Evolutionary conservation across 2,888 invertebrate genomes (phyloP), one percentile per base, ranked within the genome.

Genomic region (Caenorhabditis drosophilae): DNA sequence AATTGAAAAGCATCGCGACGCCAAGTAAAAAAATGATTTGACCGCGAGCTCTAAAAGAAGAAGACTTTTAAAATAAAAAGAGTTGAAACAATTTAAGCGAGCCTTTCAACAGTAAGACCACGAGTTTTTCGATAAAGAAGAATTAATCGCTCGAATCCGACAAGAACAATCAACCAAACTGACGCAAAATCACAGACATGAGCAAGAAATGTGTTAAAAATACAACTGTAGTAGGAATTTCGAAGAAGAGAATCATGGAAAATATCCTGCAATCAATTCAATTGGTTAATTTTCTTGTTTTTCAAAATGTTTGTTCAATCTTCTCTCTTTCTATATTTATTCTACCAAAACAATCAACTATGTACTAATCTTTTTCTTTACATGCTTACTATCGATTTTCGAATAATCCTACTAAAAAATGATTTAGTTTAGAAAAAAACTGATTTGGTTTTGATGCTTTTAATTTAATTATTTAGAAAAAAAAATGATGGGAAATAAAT

Each of bases 151-250:
- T 80, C 80, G 40, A 77, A 64, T 22, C 79, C 77, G 40, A 80
- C 76, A 16, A 79, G 66, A 22, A 76, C 80, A 45, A 80, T 80
- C 51, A 80, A 50, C 80, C 80, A 80, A 18, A 80, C 79, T 31
- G 73, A 71, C 22, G 75, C 57, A 50, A 80, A 80, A 58, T 80
- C 80, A 57, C 79, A 78, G 45, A 76, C 75, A 53, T 80, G 80
- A 2, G 80, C 79, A 42, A 75, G 23, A 46, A 77, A 77, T 4
- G 70, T 73, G 64, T 67, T 74, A 52, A 75, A 61, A 18, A 61
- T 61, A 36, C 68, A 70, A 41, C 59, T 60, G 61, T 66, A 66
- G 54, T 66, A 58, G n/a, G 66, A 61, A 40, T 62, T 66, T 4
- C 71, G 57, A 4, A 67, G 38, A 0, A 61, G 50, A 2, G 67